Evolutionary conservation across 2,888 invertebrate species (phyloP), one percentile per base, ranked within the genome.

Genomic region (Dicranocentrus wangi): DNA sequence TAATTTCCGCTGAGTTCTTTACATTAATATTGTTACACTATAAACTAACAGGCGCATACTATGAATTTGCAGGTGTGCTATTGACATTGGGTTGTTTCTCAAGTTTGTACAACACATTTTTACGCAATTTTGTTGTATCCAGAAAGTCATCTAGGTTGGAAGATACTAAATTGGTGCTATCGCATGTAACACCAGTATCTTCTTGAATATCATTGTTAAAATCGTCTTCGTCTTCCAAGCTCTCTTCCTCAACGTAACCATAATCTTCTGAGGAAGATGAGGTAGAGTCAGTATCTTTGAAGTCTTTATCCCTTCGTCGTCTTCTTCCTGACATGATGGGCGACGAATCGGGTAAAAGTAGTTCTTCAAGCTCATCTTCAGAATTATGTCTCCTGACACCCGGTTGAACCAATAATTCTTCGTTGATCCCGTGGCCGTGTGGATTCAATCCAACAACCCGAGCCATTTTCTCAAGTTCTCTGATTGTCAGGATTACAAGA

Each of bases 401-500:
- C 0, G 73, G 63, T 27, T 75, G 66, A 10, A 28, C 7, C 1
- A 75, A 53, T n/a, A 75, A 66, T n/a, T 75, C 43, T 13, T 65
- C 65, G 17, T 43, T 66, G 55, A 75, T 75, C 27, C 75, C 75
- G 17, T 75, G 75, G 1, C 75, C 75, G 19, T 75, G 66, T 3
- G 19, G 58, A 58, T 75, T 27, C 1, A 66, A 3, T 3, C 69
- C 68, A 47, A 72, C 68, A 15, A 68, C 2, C 23, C 66, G 13
- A 3, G 80, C 72, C 66, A 81, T 61, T 43, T 75, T 61, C 65
- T 69, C 69, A 7, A 84, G 39, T 19, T 85, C 85, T 1, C 82
- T 63, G 1, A 85, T 19, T 43, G 76, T 84, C 23, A 77, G 66
- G 28, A 83, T 61, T 3, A 82, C 28, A 2, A 85, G 76, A 13